Evolutionary conservation across 2,797 vertebrate species (phyloP), one percentile per base, ranked within the genome.

Genomic region (Esox lucius): DNA sequence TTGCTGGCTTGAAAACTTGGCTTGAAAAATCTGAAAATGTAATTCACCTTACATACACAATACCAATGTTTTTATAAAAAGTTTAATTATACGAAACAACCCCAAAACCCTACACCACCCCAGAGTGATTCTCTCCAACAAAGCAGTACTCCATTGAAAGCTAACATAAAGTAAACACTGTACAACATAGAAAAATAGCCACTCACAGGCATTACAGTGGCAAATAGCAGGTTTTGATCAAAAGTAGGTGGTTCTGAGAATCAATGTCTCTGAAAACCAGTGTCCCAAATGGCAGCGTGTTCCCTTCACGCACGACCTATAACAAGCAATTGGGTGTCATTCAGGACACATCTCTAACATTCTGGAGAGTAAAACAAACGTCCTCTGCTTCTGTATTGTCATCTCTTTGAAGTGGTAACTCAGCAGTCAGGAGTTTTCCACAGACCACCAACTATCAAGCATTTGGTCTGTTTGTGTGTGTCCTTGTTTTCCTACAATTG

Each of bases 361-460:
- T 22, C 8, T 12, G 35, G 39, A 68, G 66, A 42, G 48, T 13
- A n/a, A 42, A 22, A 12, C 3, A 42, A 42, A 31, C 28, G 67
- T 69, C 15, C 11, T 13, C 53, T 56, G 19, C 17, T 66, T 26
- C 64, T 4, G 28, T 5, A 66, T 22, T 39, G 67, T 28, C 51
- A 59, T 33, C 19, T 68, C 24, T 42, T 48, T 42, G 5, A 28
- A 65, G 12, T 66, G 42, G 28, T 80, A 77, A 81, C 68, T 28
- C 17, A 2, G 68, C 0, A 61, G 71, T 72, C 61, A 78, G 8
- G 69, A 79, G 84, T 83, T 77, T 68, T 70, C 87, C 86, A 88
- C 87, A 88, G 86, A 81, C 81, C 81, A 61, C 51, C 74, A 80
- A 75, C 77, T 59, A 59, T 22, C n/a, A 3, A 59, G 53, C 6